Evolutionary conservation across 2,113 vertebrate species (phyloP), one percentile per base, ranked within the genome.

Genomic region (Tricholaema leucomelas): DNA sequence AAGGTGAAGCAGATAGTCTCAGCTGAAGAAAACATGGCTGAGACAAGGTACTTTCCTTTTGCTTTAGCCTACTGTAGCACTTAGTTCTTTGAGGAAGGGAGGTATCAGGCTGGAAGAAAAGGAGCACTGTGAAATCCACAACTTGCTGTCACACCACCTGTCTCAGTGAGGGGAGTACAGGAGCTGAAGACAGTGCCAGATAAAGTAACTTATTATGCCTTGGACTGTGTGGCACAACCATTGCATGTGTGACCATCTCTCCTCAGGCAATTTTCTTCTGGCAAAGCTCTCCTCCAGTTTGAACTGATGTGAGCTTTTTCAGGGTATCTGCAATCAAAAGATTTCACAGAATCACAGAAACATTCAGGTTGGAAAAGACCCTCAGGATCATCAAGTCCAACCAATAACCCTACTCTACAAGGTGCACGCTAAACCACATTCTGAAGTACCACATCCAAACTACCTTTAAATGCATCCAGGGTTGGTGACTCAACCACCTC

Each of bases 61-160:
- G 17, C 13, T 17, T 46, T 79, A 42, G 38, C 31, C 28, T 78
- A 20, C 46, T 58, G 21, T 27, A 21, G 23, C 38, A 36, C 58
- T n/a, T 54, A 24, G n/a, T 81, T 42, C 27, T 67, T 35, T 59
- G 55, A 72, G 54, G 65, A 56, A 83, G 35, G 30, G 31, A 60
- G 33, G 13, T 33, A 69, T 59, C 33, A 48, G 55, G n/a, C 19
- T 27, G 55, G 42, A 81, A 59, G 54, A 52, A 75, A 38, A 76
- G 17, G 19, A 76, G n/a, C 23, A 27, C 60, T 0, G 3, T 35
- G 33, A 70, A 76, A 87, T 18, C 19, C 1, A 1, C 36, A 64
- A 35, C 25, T 67, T 17, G 35, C 33, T 66, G n/a, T 63, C 69
- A 20, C 13, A 35, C 19, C 0, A 0, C 50, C 56, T 0, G 3